Percentiles rank a stretch among this genome's conserved stretches.
Conservation (phyloP, 30 jellyfish, hydroid and myxozoan genomes). For the Cassiopea xamachana region DNA sequence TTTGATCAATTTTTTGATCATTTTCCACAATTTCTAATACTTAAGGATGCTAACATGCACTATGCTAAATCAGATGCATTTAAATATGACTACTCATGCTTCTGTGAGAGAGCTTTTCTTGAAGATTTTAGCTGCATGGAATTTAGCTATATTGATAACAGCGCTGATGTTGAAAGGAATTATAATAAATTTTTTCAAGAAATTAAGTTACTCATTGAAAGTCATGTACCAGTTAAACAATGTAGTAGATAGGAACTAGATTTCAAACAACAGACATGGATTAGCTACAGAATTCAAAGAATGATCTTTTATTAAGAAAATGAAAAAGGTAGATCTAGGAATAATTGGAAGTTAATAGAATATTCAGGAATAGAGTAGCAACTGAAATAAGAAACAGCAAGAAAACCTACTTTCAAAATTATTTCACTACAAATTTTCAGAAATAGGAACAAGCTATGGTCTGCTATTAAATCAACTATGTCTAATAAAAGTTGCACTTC, state of each 20-base stretch:
- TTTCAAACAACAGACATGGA: conserved; percentile 33
- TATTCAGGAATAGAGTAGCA: conserved; percentile 35
- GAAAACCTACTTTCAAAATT: too few relatives aligned
- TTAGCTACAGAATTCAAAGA: conserved; percentile 25
- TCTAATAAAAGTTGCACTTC: too few relatives aligned
- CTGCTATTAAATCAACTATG: too few relatives aligned
- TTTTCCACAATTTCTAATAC: conserved; percentile 41
- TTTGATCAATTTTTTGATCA: neutral
- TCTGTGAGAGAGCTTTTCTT: neutral
- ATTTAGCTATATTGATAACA: neutral
- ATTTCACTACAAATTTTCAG: neutral
- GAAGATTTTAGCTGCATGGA: neutral
- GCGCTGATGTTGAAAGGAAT: conserved; percentile 21
- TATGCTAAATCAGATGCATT: conserved; percentile 14
- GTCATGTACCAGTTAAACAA: conserved; percentile 5
- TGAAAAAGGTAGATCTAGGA: neutral
- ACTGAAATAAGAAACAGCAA: neutral
- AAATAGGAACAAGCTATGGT: conserved; percentile 13
- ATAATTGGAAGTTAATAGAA: conserved; percentile 4
- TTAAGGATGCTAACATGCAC: conserved; percentile 19
- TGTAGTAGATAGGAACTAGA: conserved; percentile 3
- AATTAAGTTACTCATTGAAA: neutral
- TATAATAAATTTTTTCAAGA: conserved; percentile 1
- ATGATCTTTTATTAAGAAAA: neutral
- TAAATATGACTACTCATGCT: neutral